Conservation (phyloP, 2,888 invertebrate species). For the Lasioglossum malachurum region DNA sequence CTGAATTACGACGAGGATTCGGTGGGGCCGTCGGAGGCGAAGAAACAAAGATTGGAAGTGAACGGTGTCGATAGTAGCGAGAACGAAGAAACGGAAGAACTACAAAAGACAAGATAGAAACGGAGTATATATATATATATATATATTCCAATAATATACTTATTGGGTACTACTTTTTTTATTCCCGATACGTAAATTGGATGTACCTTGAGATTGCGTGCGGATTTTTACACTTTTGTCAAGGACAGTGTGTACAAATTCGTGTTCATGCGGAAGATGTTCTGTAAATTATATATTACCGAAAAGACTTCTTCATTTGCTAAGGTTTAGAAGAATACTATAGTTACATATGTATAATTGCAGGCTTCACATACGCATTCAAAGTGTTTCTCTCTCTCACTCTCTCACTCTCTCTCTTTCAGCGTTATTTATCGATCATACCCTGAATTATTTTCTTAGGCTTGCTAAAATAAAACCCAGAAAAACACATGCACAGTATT, state of each 20-base stretch:
- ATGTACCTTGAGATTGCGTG: slow-evolving; percentile 60
- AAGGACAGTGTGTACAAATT: slow-evolving; percentile 43
- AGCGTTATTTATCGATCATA: slow-evolving; percentile 30
- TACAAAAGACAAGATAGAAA: slow-evolving; percentile 62
- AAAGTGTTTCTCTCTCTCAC: slow-evolving; percentile 34
- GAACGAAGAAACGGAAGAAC: slow-evolving; percentile 73
- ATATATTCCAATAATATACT: slow-evolving; percentile 46
- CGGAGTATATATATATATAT: slow-evolving; percentile 49
- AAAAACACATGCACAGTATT: slow-evolving; percentile 63
- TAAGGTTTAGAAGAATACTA: slow-evolving; percentile 34
- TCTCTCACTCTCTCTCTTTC: neutral
- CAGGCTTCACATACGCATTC: slow-evolving; percentile 31
- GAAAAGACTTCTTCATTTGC: slow-evolving; percentile 45
- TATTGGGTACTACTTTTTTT: slow-evolving; percentile 50
- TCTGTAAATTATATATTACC: slow-evolving; percentile 61
- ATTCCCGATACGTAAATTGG: slow-evolving; percentile 57
- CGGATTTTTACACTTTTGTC: slow-evolving; percentile 47
- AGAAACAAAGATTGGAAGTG: slow-evolving; percentile 81
- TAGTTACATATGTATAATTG: slow-evolving; percentile 34
- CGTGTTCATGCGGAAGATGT: slow-evolving; percentile 35
- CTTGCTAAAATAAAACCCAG: slow-evolving; percentile 53
- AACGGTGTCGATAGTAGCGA: slow-evolving; percentile 83
- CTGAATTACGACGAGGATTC: slow-evolving; percentile 85
- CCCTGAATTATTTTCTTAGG: slow-evolving; percentile 45
- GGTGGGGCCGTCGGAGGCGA: slow-evolving; percentile 84